Evolutionary conservation across 2,113 vertebrate species (phyloP), one percentile per base, ranked within the genome.

Genomic region (Trichomycterus rosablanca): DNA sequence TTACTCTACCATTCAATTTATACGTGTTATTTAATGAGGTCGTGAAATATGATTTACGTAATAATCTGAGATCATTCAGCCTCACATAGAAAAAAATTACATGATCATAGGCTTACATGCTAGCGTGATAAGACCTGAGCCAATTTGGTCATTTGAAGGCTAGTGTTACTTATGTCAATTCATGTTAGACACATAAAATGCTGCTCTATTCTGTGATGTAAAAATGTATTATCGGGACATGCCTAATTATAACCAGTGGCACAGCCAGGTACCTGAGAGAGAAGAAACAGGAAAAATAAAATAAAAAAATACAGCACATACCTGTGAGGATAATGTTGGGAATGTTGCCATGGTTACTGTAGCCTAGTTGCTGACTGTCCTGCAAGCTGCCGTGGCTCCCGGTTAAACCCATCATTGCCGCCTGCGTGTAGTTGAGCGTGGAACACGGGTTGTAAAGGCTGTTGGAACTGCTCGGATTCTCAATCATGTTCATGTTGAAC

Each of bases 401-500:
- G 0, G 91, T 91, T 14, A 97, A 89, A n/a, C 93, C 95, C 95
- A 99, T 96, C 93, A 98, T 92, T 59, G 94, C 92, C 0, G 94
- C 96, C 82, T 99, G 95, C 0, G 95, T 95, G 80, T 97, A 99
- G 91, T 91, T 95, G 45, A 99, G 94, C 2, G 96, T 94, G 67
- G 95, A 92, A 61, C 93, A 93, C 1, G 92, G 90, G 86, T 84
- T 95, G 84, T 92, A 97, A 39, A 97, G 88, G 86, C 88, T 89
- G 79, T 85, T 89, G 72, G 93, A 92, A 80, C 92, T 93, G 79
- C 93, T 92, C 70, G 93, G 88, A 15, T 78, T 95, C 76, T 99
- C 96, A 6, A 99, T 88, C 95, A 97, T 98, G 70, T 97, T 99
- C 95, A 97, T 99, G 70, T 95, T 99, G 85, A 99, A 98, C 84